Percentiles rank a stretch among this genome's conserved stretches.
Evolutionary conservation across 2,113 vertebrate genomes (phyloP).

Genomic region (Channa maculata): DNA sequence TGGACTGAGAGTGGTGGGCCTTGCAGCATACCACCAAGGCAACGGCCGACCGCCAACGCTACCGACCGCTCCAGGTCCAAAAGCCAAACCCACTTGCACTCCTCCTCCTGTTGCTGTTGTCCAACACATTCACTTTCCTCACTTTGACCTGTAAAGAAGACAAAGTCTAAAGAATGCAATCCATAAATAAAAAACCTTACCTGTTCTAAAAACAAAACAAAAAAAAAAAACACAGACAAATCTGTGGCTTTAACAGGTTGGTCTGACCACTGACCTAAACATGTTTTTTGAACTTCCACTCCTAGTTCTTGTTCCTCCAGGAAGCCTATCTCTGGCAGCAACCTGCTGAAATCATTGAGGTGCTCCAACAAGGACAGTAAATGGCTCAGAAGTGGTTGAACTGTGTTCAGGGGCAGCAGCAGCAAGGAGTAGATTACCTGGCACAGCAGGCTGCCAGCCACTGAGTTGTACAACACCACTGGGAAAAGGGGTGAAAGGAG

Average conservation of each 20-base stretch:
- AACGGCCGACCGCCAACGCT: slow-evolving; percentile 82
- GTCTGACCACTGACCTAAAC: slow-evolving; percentile 54
- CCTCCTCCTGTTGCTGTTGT: slow-evolving; percentile 56
- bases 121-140: slow-evolving; percentile 54
- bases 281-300: slow-evolving; percentile 63
- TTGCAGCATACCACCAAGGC: slow-evolving; percentile 86
- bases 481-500: slow-evolving; percentile 28
- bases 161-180: too few species aligned
- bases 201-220: not conserved
- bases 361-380: slow-evolving; percentile 83
- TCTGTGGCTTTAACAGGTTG: not conserved
- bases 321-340: slow-evolving; percentile 79
- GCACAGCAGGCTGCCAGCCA: slow-evolving; percentile 84
- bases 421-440: slow-evolving; percentile 86
- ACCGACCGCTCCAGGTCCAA: slow-evolving; percentile 85
- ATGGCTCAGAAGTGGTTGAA: slow-evolving; percentile 83
- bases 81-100: slow-evolving; percentile 83
- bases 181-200: not conserved
- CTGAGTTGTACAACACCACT: slow-evolving; percentile 85
- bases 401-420: slow-evolving; percentile 80
- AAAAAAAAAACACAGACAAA: not conserved
- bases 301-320: slow-evolving; percentile 82
- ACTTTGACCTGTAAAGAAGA: slow-evolving; percentile 65
- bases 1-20: slow-evolving; percentile 78
- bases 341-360: slow-evolving; percentile 82